These are phyloP conservation scores for Netelia melanura DNA, from an alignment of 2,888 invertebrate genomes.

Conservation along the genomic window DNA sequence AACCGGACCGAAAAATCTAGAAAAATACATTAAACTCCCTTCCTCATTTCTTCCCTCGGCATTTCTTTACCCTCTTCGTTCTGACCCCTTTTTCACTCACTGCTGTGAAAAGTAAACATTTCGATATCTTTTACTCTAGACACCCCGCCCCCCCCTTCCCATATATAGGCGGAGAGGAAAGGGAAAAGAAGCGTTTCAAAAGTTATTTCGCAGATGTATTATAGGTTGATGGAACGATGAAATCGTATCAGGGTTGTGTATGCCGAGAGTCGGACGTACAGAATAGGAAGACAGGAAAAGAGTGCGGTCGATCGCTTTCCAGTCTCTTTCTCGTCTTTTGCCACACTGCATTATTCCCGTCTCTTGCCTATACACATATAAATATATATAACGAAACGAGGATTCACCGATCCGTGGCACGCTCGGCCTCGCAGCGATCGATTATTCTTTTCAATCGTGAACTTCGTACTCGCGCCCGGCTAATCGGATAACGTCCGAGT, in stretches of 20 bases:
- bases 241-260: constrained; percentile 40
- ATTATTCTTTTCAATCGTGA: constrained; percentile 59
- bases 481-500: constrained; percentile 59
- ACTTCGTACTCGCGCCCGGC: constrained; percentile 45
- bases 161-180: not conserved
- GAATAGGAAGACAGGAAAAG: constrained; percentile 1
- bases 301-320: constrained; percentile 32
- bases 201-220: constrained; percentile 57
- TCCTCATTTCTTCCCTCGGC: not conserved
- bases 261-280: constrained; percentile 22
- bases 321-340: constrained; percentile 37
- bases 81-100: constrained; percentile 9
- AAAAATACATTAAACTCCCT: constrained; percentile 72
- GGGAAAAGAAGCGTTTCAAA: constrained; percentile 41
- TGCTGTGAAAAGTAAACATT: constrained; percentile 51
- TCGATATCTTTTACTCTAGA: constrained; percentile 40
- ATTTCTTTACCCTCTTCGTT: constrained; percentile 11
- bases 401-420: constrained; percentile 41
- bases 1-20: constrained; percentile 66
- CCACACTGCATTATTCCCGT: constrained; percentile 25
- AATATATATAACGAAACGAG: constrained; percentile 4
- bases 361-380: constrained; percentile 1
- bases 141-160: no score
- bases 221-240: constrained; percentile 47
- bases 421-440: constrained; percentile 52